Conservation (phyloP, 1,140 invertebrate genomes). For the Temnothorax curvispinosus region DNA sequence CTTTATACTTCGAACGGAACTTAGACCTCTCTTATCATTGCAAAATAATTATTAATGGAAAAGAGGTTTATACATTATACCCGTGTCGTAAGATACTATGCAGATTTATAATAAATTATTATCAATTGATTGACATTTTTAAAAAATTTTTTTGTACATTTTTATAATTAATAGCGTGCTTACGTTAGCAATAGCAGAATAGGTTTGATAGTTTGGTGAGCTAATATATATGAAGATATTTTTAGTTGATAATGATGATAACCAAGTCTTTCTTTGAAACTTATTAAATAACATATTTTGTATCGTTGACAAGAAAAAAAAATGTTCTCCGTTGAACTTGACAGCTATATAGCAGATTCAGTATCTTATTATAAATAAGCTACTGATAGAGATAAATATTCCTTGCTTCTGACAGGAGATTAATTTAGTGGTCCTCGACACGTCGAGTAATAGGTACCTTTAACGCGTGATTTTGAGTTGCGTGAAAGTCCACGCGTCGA, state of each 20-base stretch:
- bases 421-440: neutral
- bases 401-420: neutral
- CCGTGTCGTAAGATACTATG: neutral
- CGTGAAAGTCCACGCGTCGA: neutral
- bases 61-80: neutral
- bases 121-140: neutral
- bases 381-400: neutral
- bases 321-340: neutral
- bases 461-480: neutral
- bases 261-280: neutral
- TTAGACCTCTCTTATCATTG: neutral
- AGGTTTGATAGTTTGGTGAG: neutral
- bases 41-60: neutral
- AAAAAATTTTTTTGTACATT: neutral
- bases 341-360: neutral
- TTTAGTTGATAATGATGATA: neutral
- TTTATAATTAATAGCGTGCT: neutral
- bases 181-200: neutral
- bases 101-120: neutral
- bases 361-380: neutral
- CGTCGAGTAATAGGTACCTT: neutral
- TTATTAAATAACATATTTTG: neutral
- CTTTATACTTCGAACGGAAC: slow-evolving; percentile 1
- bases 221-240: neutral
- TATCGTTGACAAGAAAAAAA: neutral